A percentile compares a stretch with the other conserved stretches of the same genome.
Conservation (phyloP, 2,797 vertebrate species). For the Rhynchotus rufescens region DNA sequence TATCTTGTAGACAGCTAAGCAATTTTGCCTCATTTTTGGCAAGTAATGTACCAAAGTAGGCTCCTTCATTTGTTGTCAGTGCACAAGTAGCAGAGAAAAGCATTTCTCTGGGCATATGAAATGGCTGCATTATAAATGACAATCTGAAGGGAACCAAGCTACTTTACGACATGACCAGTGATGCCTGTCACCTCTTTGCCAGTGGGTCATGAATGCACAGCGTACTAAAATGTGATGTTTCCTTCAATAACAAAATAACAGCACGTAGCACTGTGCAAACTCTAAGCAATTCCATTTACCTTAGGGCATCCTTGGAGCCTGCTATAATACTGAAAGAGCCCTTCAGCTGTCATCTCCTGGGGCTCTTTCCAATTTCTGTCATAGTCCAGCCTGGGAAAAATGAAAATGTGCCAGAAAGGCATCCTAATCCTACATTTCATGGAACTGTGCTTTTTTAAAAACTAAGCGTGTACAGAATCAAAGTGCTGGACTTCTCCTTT, state of each 20-base stretch:
- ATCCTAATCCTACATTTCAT: constrained; percentile 13
- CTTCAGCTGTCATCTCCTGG: constrained; percentile 14
- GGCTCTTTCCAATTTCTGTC: constrained; percentile 7
- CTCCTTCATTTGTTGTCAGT: background rate
- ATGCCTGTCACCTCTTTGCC: constrained; percentile 40
- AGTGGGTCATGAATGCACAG: background rate
- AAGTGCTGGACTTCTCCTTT: background rate
- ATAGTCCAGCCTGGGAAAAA: constrained; percentile 9
- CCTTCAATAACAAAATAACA: constrained; percentile 38
- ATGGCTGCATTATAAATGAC: constrained; percentile 16
- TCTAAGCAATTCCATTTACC: constrained; percentile 5
- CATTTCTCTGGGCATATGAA: background rate
- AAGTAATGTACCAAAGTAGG: background rate
- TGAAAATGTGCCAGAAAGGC: constrained; percentile 7
- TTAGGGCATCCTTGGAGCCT: constrained; percentile 36
- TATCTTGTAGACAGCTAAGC: background rate
- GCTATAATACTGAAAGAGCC: background rate
- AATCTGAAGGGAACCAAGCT: constrained; percentile 4
- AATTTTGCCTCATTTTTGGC: background rate
- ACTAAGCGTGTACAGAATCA: background rate
- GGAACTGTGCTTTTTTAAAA: background rate
- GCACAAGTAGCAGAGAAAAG: constrained; percentile 18
- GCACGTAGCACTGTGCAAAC: constrained; percentile 15
- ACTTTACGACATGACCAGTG: constrained; percentile 50
- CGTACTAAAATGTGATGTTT: background rate